These are phyloP conservation scores for Diachrysia chrysitis DNA, from an alignment of 2,888 invertebrate species.

Conservation along the genomic window DNA sequence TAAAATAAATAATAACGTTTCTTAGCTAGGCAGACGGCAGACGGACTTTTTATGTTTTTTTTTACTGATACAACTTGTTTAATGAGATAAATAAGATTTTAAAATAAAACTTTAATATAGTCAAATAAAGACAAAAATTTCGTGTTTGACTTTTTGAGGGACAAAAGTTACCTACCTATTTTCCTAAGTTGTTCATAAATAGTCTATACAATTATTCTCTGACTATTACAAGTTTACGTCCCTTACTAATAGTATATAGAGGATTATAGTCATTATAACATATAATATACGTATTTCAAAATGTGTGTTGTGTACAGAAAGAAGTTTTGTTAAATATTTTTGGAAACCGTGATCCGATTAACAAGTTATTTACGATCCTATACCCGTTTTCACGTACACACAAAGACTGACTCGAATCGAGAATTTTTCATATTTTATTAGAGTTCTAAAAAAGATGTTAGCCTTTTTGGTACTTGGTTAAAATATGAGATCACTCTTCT, in stretches of 20 bases:
- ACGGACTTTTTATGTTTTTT: too few relatives aligned
- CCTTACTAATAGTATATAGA: background rate
- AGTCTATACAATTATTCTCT: background rate
- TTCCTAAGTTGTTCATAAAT: background rate
- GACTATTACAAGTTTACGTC: background rate
- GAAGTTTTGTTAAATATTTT: background rate
- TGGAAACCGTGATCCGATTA: slow-evolving; percentile 4
- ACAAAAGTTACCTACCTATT: background rate
- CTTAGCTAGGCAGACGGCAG: too few relatives aligned
- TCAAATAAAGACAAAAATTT: too few relatives aligned
- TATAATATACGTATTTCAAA: background rate
- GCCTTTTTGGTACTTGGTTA: background rate
- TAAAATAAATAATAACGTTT: too few relatives aligned
- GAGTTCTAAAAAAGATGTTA: background rate
- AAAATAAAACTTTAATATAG: too few relatives aligned
- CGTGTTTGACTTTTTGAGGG: too few relatives aligned
- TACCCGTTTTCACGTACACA: background rate
- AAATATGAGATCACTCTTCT: slow-evolving; percentile 5
- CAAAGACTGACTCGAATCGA: background rate
- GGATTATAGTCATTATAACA: background rate
- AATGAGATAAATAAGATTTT: too few relatives aligned
- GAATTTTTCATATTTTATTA: background rate
- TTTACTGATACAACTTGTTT: too few relatives aligned
- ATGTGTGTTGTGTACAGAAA: background rate
- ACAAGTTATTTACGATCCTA: background rate